Conservation (phyloP, 2,888 invertebrate genomes). For the Luperina nickerlii region DNA sequence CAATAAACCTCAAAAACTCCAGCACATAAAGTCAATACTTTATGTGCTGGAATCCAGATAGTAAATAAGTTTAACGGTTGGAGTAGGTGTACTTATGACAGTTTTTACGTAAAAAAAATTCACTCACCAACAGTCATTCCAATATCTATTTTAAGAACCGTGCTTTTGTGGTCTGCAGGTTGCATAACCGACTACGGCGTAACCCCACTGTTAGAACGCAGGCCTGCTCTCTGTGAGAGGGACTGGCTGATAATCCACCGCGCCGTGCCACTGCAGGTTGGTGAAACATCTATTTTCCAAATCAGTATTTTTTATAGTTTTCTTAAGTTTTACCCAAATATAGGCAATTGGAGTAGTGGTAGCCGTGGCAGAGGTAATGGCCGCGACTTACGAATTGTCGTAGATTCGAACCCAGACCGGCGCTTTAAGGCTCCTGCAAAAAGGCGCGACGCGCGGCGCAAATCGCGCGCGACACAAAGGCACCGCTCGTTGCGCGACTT, state of each 20-base stretch:
- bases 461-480: no score
- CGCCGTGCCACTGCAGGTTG: neutral
- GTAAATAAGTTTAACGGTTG: conserved; percentile 20
- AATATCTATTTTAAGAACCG: neutral
- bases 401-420: no score
- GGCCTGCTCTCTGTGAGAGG: neutral
- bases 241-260: neutral
- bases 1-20: no score
- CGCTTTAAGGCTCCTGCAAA: no score
- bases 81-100: conserved; percentile 4
- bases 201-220: neutral
- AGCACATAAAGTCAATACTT: no score
- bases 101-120: conserved; percentile 4
- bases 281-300: neutral
- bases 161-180: neutral
- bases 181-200: neutral
- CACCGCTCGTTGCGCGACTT: no score
- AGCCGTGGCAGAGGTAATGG: no score
- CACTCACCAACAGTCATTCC: neutral
- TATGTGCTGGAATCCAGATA: conserved; percentile 17
- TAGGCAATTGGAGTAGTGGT: neutral
- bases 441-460: no score
- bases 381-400: no score
- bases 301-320: neutral
- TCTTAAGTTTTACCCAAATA: neutral